Base-by-base conservation (phyloP, 2,888 invertebrate genomes). In the Noctua fimbriata region DNA sequence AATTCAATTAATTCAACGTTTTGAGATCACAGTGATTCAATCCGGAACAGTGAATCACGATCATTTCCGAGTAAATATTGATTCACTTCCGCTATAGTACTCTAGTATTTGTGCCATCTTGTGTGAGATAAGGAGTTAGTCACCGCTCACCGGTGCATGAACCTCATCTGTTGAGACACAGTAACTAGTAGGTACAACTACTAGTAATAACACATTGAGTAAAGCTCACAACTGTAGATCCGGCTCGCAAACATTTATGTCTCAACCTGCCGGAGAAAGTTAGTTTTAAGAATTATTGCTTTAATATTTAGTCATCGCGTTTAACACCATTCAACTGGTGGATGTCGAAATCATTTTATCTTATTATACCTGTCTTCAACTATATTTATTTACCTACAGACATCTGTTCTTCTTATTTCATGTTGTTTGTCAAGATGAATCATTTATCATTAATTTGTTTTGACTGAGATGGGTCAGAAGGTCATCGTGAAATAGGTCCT, bases 1-100 rank as follows among this genome's bases (percentile, higher is more conserved):
- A 86, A 76, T 85, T 80, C 76, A 81, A 87, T 85, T 85, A 75
- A 78, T 76, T 71, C 73, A 78, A 81, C 69, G 66, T 69, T 79
- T 75, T 79, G 76, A 88, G 87, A 90, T 88, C 84, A 79, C 82
- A 81, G 85, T 88, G 87, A 89, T 92, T 93, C 92, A 93, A 93
- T 92, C 92, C 95, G 95, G 95, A 96, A 95, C 93, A 81, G 87
- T 95, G 95, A 95, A 86, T 95, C 95, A 95, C 91, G 79, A 90
- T 95, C 74, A 77, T 77, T 85, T 85, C 95, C 95, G 94, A 94
- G 93, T 94, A 94, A 93, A 94, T 91, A 93, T 89, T 95, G 85
- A 86, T 95, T 95, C 95, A 96, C 93, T 95, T 96, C 95, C 96
- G 94, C 88, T 60, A 55, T 81, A 77, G 85, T 88, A 84, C 87